A percentile compares a stretch with the other conserved stretches of the same genome.
These are phyloP conservation scores for Rhagoletis pomonella DNA, from an alignment of 1,140 invertebrate species.

Conservation along the genomic window DNA sequence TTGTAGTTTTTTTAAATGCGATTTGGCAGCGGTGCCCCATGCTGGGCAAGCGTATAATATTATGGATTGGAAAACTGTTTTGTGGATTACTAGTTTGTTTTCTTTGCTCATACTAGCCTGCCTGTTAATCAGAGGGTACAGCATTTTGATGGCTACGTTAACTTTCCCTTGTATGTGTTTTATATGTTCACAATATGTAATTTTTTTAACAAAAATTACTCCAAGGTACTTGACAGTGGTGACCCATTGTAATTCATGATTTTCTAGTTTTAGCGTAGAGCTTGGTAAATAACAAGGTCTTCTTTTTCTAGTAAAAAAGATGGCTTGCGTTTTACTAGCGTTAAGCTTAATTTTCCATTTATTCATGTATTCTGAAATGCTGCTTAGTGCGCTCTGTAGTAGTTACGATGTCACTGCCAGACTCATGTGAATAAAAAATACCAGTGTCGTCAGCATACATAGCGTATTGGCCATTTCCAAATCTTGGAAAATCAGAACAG, in stretches of 20 bases:
- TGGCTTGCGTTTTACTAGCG: neutral
- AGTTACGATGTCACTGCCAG: too few species aligned
- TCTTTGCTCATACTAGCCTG: neutral
- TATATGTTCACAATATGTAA: neutral
- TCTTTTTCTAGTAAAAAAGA: conserved; percentile 22
- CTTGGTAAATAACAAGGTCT: neutral
- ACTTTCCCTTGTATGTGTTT: neutral
- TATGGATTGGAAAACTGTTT: neutral
- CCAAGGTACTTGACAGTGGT: conserved; percentile 24
- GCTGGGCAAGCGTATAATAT: too few species aligned
- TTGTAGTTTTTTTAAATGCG: too few species aligned
- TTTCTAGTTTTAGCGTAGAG: too few species aligned
- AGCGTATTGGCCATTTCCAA: neutral
- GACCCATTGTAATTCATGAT: neutral
- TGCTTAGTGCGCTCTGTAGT: neutral
- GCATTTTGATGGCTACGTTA: neutral
- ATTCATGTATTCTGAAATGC: too few species aligned
- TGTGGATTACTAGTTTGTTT: conserved; percentile 32
- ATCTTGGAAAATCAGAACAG: too few species aligned
- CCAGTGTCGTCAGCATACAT: conserved; percentile 12
- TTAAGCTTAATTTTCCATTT: too few species aligned
- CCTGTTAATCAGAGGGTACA: conserved; percentile 19
- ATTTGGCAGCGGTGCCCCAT: too few species aligned
- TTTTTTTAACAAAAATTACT: conserved; percentile 5
- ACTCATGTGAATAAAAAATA: conserved; percentile 7